Conservation (phyloP, 2,113 vertebrate genomes). For the Gobiocypris rarus region DNA sequence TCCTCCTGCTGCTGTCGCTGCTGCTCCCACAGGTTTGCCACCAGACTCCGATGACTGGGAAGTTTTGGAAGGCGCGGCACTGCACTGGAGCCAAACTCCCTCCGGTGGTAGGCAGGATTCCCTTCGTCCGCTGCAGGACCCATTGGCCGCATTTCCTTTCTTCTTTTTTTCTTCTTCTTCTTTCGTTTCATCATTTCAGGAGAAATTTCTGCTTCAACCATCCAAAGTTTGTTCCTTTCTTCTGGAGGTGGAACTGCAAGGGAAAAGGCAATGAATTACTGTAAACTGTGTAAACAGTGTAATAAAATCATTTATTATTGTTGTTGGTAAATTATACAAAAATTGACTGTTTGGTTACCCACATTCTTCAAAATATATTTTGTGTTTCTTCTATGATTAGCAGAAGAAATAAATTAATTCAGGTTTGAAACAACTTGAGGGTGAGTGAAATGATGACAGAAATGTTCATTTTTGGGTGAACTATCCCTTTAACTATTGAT, state of each 20-base stretch:
- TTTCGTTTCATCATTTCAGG: slow-evolving; percentile 88
- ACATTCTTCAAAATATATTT: no score
- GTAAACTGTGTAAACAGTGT: background rate
- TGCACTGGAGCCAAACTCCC: slow-evolving; percentile 71
- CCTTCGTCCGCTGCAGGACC: slow-evolving; percentile 49
- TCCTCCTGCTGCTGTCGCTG: slow-evolving; percentile 68
- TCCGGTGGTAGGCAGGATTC: slow-evolving; percentile 33
- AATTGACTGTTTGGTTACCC: no score
- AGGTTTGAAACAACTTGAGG: no score
- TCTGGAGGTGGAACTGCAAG: slow-evolving; percentile 85
- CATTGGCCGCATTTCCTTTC: slow-evolving; percentile 78
- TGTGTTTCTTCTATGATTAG: no score
- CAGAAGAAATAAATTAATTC: no score
- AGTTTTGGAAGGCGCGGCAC: slow-evolving; percentile 88
- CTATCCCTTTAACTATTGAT: background rate
- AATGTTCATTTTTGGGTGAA: no score
- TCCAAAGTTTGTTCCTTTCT: slow-evolving; percentile 85
- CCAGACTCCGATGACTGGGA: slow-evolving; percentile 83
- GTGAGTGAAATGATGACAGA: no score
- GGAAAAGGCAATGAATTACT: background rate
- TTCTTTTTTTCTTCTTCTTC: slow-evolving; percentile 88
- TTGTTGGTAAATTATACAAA: background rate
- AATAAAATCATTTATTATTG: background rate
- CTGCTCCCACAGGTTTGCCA: slow-evolving; percentile 70
- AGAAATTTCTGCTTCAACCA: slow-evolving; percentile 88